Conservation (phyloP, 2,113 vertebrate species). For the Ciconia boyciana region DNA sequence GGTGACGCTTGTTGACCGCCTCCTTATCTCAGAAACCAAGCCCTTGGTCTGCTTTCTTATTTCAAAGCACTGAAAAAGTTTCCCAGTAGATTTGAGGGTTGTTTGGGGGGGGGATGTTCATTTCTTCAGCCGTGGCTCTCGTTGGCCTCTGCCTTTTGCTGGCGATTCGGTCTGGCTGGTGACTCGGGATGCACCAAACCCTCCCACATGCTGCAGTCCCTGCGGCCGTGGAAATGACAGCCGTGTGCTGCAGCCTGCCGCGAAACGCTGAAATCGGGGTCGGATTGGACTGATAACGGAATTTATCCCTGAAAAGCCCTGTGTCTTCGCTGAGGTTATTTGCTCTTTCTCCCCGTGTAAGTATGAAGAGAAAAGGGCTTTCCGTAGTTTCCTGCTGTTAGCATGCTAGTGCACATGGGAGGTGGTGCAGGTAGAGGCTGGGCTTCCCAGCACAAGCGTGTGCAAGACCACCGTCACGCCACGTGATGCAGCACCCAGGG, state of each 20-base stretch:
- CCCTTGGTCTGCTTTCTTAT: not conserved
- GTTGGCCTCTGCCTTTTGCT: not conserved
- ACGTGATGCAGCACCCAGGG: rapidly evolving
- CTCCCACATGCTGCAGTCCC: rapidly evolving
- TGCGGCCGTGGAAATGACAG: not conserved
- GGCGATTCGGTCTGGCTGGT: rapidly evolving
- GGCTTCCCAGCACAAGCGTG: rapidly evolving
- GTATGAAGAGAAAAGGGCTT: not conserved
- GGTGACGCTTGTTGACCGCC: not conserved
- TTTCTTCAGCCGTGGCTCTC: not conserved
- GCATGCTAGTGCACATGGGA: rapidly evolving
- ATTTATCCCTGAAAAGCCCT: not conserved
- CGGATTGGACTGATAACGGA: no score
- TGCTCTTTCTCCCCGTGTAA: rapidly evolving
- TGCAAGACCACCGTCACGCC: rapidly evolving
- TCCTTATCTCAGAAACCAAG: not conserved
- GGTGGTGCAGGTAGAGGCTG: rapidly evolving
- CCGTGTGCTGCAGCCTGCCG: rapidly evolving
- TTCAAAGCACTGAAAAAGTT: not conserved
- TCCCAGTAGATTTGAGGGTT: not conserved
- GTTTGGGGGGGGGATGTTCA: rapidly evolving
- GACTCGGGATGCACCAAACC: not conserved
- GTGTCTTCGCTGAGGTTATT: not conserved
- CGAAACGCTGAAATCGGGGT: rapidly evolving
- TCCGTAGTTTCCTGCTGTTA: not conserved